These are phyloP conservation scores for Eupsilia transversa DNA, from an alignment of 2,888 invertebrate genomes.

Conservation along the genomic window DNA sequence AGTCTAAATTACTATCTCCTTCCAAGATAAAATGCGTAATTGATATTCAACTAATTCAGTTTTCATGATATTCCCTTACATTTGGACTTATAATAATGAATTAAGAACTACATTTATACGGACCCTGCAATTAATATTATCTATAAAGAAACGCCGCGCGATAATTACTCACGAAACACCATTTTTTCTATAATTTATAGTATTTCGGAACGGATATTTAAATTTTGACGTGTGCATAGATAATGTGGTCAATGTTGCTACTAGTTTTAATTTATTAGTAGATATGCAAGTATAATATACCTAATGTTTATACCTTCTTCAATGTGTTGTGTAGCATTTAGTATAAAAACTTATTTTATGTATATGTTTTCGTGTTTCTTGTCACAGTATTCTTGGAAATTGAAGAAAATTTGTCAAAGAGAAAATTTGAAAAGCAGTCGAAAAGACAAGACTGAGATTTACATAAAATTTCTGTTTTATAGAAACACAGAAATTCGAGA, in stretches of 20 bases:
- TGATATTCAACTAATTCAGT: constrained; percentile 37
- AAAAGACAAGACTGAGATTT: no score
- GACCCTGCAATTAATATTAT: constrained; percentile 56
- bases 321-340: neutral
- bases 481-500: no score
- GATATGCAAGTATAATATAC: neutral
- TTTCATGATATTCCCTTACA: constrained; percentile 24
- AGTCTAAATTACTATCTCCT: constrained; percentile 33
- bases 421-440: no score
- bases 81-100: constrained; percentile 30
- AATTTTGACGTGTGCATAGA: constrained; percentile 59
- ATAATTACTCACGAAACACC: constrained; percentile 50
- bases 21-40: constrained; percentile 33
- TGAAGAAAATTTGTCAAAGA: no score
- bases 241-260: constrained; percentile 31
- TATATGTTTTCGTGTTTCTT: no score
- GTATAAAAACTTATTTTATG: neutral
- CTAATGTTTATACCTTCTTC: neutral
- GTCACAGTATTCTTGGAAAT: no score
- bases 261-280: constrained; percentile 39
- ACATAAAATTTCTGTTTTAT: no score
- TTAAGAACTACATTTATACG: constrained; percentile 24
- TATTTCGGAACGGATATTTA: constrained; percentile 54
- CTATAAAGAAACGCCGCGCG: constrained; percentile 52
- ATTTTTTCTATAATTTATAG: constrained; percentile 58